These are phyloP conservation scores for Sericinus montela DNA, from an alignment of 2,888 invertebrate genomes.

Conservation along the genomic window DNA sequence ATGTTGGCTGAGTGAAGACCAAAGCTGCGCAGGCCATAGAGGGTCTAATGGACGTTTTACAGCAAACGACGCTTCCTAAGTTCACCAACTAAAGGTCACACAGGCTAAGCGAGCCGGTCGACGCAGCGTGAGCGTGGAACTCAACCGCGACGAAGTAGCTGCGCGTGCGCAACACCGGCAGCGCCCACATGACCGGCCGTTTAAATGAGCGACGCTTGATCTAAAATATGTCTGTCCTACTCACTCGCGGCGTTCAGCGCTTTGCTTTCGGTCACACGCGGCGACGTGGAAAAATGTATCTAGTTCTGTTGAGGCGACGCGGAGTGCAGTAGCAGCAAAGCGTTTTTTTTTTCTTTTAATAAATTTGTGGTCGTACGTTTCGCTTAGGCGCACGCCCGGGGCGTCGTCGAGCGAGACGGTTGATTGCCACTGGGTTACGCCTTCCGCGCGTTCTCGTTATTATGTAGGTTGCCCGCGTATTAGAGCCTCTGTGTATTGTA, in stretches of 20 bases:
- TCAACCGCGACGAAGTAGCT: slow-evolving; percentile 69
- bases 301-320: slow-evolving; percentile 77
- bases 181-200: slow-evolving; percentile 76
- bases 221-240: slow-evolving; percentile 44
- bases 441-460: slow-evolving; percentile 75
- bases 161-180: slow-evolving; percentile 78
- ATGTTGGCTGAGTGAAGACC: slow-evolving; percentile 49
- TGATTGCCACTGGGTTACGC: slow-evolving; percentile 77
- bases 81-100: slow-evolving; percentile 77
- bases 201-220: slow-evolving; percentile 54
- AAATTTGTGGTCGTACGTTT: slow-evolving; percentile 77
- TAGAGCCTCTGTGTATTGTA: slow-evolving; percentile 68
- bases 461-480: slow-evolving; percentile 74
- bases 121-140: slow-evolving; percentile 72
- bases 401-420: slow-evolving; percentile 65
- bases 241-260: slow-evolving; percentile 32
- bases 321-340: slow-evolving; percentile 72
- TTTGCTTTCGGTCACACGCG: slow-evolving; percentile 47
- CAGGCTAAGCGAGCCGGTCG: slow-evolving; percentile 71
- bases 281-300: slow-evolving; percentile 77
- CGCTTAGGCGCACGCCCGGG: slow-evolving; percentile 72
- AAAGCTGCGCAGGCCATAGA: slow-evolving; percentile 60
- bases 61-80: slow-evolving; percentile 76
- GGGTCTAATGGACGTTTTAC: slow-evolving; percentile 73
- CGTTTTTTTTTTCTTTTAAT: slow-evolving; percentile 73